A percentile compares a stretch with the other conserved stretches of the same genome.
Evolutionary conservation across 2,888 invertebrate species (phyloP).

Genomic region (Melipona bicolor): DNA sequence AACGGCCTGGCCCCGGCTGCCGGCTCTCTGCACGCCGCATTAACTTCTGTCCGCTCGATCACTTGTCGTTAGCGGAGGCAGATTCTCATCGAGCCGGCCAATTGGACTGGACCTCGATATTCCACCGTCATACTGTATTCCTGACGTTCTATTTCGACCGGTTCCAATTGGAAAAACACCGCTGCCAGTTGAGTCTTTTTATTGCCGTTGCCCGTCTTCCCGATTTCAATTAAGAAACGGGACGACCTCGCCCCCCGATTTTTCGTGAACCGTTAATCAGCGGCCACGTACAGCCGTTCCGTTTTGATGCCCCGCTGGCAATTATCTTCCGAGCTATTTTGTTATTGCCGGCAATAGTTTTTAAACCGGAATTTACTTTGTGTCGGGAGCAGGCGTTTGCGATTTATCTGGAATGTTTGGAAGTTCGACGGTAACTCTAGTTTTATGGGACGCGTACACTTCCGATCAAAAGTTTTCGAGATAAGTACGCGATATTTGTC

Average conservation of each 20-base stretch:
- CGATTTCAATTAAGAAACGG: neutral
- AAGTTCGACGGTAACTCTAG: too few species aligned
- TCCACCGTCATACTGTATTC: neutral
- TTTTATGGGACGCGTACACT: too few species aligned
- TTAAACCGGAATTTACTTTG: too few species aligned
- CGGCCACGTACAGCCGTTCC: too few species aligned
- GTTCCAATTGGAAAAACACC: neutral
- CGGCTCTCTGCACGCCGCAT: constrained; percentile 49
- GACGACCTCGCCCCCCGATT: neutral
- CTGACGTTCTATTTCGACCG: neutral
- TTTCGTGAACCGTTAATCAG: neutral
- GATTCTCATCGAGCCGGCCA: constrained; percentile 35
- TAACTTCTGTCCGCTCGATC: constrained; percentile 53
- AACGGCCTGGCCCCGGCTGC: constrained; percentile 28
- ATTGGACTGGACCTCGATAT: constrained; percentile 3
- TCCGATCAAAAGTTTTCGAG: too few species aligned
- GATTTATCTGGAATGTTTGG: too few species aligned
- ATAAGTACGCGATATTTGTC: too few species aligned
- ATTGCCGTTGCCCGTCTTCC: neutral
- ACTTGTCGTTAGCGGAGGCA: constrained; percentile 40
- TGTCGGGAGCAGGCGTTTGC: too few species aligned
- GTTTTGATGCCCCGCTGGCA: too few species aligned
- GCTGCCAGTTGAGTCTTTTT: neutral
- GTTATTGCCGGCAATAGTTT: too few species aligned
- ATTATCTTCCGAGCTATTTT: too few species aligned